Evolutionary conservation across 2,113 vertebrate genomes (phyloP).

Genomic region (Oplegnathus fasciatus): DNA sequence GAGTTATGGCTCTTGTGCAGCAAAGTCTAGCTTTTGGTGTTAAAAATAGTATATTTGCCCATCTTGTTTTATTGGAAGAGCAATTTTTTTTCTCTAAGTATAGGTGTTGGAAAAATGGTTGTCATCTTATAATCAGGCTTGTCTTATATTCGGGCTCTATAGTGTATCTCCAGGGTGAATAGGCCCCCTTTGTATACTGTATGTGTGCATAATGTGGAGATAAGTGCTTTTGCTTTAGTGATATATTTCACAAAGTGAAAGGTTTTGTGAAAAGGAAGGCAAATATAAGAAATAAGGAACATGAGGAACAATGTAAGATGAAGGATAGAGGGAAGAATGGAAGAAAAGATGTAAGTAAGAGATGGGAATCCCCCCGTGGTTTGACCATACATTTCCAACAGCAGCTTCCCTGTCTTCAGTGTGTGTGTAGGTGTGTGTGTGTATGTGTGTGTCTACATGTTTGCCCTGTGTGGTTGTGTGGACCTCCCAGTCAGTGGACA

Average conservation of each 20-base stretch:
- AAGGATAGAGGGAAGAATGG: neutral
- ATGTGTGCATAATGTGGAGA: neutral
- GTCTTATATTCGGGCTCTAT: no score
- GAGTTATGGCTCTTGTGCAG: neutral
- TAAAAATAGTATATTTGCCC: neutral
- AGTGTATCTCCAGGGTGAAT: neutral
- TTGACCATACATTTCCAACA: constrained; percentile 66
- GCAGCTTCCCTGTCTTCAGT: constrained; percentile 29
- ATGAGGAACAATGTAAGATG: neutral
- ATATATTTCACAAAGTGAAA: neutral
- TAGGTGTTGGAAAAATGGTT: neutral
- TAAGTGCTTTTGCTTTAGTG: neutral
- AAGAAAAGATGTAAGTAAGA: constrained; percentile 6
- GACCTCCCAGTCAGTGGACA: constrained; percentile 60
- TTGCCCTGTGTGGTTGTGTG: constrained; percentile 58
- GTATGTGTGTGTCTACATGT: constrained; percentile 26
- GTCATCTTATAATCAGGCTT: neutral
- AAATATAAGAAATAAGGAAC: neutral
- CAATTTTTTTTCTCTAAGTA: neutral
- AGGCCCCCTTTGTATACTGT: no score
- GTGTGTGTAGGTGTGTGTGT: constrained; percentile 47
- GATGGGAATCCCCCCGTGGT: constrained; percentile 26
- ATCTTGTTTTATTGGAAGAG: neutral
- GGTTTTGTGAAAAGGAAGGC: neutral
- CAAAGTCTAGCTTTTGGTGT: neutral